These are phyloP conservation scores for Erebia aethiops DNA, from an alignment of 2,888 invertebrate genomes.

Conservation along the genomic window DNA sequence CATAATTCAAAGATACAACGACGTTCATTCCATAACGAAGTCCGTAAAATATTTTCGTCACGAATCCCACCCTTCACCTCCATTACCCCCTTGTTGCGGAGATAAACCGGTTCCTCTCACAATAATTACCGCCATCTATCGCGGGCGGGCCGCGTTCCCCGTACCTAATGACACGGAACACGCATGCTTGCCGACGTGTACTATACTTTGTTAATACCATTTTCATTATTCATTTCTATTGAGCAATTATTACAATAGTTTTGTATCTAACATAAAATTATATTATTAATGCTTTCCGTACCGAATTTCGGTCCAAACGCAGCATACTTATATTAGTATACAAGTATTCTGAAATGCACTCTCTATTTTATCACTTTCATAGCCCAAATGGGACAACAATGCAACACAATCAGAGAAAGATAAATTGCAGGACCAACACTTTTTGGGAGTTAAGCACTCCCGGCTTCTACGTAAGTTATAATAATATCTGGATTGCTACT, in stretches of 20 bases:
- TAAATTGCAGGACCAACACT: too few species aligned
- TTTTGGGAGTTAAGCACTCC: too few species aligned
- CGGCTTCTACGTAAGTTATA: too few species aligned
- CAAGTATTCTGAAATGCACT: too few species aligned
- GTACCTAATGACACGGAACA: constrained; percentile 42
- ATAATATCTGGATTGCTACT: too few species aligned
- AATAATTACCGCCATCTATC: constrained; percentile 43
- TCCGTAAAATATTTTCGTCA: constrained; percentile 12
- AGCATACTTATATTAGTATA: too few species aligned
- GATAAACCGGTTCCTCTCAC: constrained; percentile 34
- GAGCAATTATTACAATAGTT: not conserved
- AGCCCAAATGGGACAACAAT: too few species aligned
- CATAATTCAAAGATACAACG: not conserved
- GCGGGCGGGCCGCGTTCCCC: constrained; percentile 39
- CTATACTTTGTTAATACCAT: constrained; percentile 5
- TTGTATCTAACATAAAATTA: not conserved
- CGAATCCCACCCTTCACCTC: constrained; percentile 12
- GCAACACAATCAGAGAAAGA: too few species aligned
- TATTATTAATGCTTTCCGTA: not conserved
- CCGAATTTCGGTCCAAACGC: too few species aligned
- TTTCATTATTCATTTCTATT: constrained; percentile 8
- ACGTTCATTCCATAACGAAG: not conserved
- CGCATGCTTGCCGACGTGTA: constrained; percentile 29
- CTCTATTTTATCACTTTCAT: too few species aligned
- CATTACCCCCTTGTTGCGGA: constrained; percentile 27